A percentile compares a stretch with the other conserved stretches of the same genome.
phyloP scores from a whole-genome alignment of 1,140 invertebrate species.

The Acyrthosiphon pisum region DNA sequence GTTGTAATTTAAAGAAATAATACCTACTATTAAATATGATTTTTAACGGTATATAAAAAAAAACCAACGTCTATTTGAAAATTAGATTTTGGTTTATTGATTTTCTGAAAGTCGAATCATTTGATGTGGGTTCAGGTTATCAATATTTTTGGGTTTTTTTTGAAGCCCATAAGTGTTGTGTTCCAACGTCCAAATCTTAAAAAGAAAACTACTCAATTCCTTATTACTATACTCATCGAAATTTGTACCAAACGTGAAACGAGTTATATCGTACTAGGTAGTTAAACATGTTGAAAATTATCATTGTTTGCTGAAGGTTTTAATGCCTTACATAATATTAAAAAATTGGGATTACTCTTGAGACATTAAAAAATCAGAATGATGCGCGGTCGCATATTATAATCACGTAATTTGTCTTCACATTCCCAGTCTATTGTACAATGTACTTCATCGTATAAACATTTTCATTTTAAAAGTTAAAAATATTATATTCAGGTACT shows the following conservation, averaged over 20 bases:
- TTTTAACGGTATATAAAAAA: neutral
- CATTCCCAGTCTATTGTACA: neutral
- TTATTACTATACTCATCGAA: neutral
- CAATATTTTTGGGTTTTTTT: neutral
- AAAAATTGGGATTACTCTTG: neutral
- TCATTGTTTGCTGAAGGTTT: neutral
- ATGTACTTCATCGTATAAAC: neutral
- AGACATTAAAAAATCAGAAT: neutral
- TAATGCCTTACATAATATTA: neutral
- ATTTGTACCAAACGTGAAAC: neutral
- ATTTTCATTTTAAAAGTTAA: neutral
- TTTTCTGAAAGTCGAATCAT: neutral
- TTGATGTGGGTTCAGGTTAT: neutral
- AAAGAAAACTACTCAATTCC: neutral
- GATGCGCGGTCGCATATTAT: too few relatives aligned
- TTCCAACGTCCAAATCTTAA: neutral
- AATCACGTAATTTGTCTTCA: neutral
- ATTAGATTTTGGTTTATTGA: neutral
- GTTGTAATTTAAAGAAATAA: neutral
- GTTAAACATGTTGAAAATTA: neutral
- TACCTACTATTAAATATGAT: neutral
- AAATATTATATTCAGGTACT: neutral
- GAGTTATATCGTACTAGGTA: neutral
- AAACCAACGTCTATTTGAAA: neutral
- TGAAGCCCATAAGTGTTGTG: neutral